Conservation (phyloP, 2,797 vertebrate genomes). For the Menidia menidia region DNA sequence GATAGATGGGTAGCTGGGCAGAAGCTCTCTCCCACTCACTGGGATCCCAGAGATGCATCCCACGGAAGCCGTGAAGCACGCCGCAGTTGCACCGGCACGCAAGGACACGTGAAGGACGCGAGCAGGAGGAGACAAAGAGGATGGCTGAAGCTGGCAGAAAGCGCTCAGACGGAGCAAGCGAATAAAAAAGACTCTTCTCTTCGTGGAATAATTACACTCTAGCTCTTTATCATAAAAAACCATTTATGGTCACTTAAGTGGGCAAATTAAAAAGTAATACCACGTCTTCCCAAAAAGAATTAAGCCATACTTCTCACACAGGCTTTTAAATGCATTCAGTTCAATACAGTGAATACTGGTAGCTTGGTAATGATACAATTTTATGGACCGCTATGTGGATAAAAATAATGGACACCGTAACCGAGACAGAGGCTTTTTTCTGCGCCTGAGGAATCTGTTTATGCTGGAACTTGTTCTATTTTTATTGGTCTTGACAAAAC, state of each 20-base stretch:
- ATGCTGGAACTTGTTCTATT: constrained; percentile 12
- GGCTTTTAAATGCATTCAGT: constrained; percentile 18
- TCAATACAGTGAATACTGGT: neutral
- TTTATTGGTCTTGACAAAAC: neutral
- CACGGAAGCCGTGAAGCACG: constrained; percentile 58
- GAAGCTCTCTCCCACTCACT: constrained; percentile 68
- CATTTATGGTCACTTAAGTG: constrained; percentile 34
- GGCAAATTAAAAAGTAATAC: constrained; percentile 44
- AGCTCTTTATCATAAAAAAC: constrained; percentile 16
- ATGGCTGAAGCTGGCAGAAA: constrained; percentile 36
- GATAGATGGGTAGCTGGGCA: constrained; percentile 62
- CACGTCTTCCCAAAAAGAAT: constrained; percentile 11
- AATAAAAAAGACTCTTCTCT: constrained; percentile 14
- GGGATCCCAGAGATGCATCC: constrained; percentile 68
- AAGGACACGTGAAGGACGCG: constrained; percentile 81
- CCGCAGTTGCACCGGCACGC: constrained; percentile 66
- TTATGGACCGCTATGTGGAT: constrained; percentile 3
- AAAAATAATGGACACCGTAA: neutral
- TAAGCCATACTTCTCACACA: constrained; percentile 14
- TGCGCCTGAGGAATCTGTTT: neutral
- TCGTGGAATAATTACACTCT: constrained; percentile 17
- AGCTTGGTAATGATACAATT: constrained; percentile 21
- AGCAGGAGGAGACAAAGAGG: constrained; percentile 32
- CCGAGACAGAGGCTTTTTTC: neutral
- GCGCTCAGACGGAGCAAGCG: constrained; percentile 14